Base-by-base conservation (phyloP, 2,797 vertebrate species). In the Sarcoramphus papa region DNA sequence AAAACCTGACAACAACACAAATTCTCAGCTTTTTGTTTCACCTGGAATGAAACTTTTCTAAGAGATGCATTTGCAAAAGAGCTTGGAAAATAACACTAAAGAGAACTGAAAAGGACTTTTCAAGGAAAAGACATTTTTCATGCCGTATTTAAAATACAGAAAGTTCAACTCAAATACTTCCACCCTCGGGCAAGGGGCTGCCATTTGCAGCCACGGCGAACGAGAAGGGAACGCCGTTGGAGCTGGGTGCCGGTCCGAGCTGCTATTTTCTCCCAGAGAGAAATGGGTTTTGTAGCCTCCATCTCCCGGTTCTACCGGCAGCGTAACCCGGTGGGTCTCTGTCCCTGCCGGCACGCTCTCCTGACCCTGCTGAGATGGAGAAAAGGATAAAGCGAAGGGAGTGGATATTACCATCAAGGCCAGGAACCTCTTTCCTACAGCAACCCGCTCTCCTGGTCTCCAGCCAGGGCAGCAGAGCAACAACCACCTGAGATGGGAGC, bases 81-180 rank as follows among this genome's bases (percentile, higher is more conserved):
- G 0, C 53, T 54, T 25, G 48, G 51, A 28, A 53, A 81, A 74
- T 63, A 78, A 90, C 88, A 24, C 37, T 87, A 33, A 73, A 65
- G 83, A 54, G 86, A 90, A 80, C 3, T 3, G 74, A 68, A 75
- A 93, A 93, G 86, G 89, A 50, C 69, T 75, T 89, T 70, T 70
- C 91, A 88, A 88, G 89, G 91, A 48, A 84, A 93, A 93, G 43
- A 18, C 67, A 13, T 79, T 85, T 85, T 88, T 69, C 24, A 69
- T 56, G 63, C 35, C 2, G 1, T 47, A 69, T 85, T 93, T 67
- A 53, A 90, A 87, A 75, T 4, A 7, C 20, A 20, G 27, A 12
- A 41, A 84, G 27, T 82, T 76, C 50, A 10, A 41, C 72, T 90
- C 2, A 4, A 37, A 7, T 64, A 15, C 81, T 75, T 70, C 48